phyloP scores from a whole-genome alignment of 2,113 vertebrate species.

The Atractosteus spatula region DNA sequence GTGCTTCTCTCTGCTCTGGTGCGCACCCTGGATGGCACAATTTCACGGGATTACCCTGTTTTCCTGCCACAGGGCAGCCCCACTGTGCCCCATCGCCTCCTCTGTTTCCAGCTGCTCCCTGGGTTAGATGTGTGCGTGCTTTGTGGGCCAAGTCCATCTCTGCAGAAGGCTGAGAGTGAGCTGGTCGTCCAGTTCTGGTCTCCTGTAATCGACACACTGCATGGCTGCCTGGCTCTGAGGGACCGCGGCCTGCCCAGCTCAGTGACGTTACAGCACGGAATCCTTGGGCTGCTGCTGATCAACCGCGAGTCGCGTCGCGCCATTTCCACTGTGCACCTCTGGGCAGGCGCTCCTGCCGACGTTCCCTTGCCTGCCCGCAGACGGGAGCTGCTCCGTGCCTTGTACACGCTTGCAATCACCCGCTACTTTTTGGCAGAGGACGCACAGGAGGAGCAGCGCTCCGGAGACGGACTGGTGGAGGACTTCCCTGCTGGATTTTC shows the following conservation, averaged over 20 bases:
- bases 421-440: slow-evolving; percentile 73
- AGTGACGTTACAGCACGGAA: slow-evolving; percentile 61
- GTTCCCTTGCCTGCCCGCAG: slow-evolving; percentile 53
- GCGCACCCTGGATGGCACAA: slow-evolving; percentile 58
- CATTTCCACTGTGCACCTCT: slow-evolving; percentile 58
- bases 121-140: slow-evolving; percentile 75
- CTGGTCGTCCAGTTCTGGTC: slow-evolving; percentile 77
- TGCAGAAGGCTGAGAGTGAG: slow-evolving; percentile 65
- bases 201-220: slow-evolving; percentile 69
- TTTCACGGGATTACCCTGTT: slow-evolving; percentile 80
- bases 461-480: slow-evolving; percentile 43
- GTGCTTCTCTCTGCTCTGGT: slow-evolving; percentile 76
- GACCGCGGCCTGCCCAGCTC: slow-evolving; percentile 60
- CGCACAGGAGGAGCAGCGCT: slow-evolving; percentile 31
- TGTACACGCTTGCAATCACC: slow-evolving; percentile 71
- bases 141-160: slow-evolving; percentile 78
- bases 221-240: slow-evolving; percentile 61
- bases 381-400: slow-evolving; percentile 70
- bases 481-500: slow-evolving; percentile 68
- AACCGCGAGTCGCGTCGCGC: slow-evolving; percentile 75
- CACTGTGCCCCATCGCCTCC: slow-evolving; percentile 79
- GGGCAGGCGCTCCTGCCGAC: not conserved
- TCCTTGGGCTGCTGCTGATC: slow-evolving; percentile 76
- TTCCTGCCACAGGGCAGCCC: slow-evolving; percentile 88
- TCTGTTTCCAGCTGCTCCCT: slow-evolving; percentile 79